These are phyloP conservation scores for Phasianus colchicus DNA, from an alignment of 2,113 vertebrate species.

Conservation along the genomic window DNA sequence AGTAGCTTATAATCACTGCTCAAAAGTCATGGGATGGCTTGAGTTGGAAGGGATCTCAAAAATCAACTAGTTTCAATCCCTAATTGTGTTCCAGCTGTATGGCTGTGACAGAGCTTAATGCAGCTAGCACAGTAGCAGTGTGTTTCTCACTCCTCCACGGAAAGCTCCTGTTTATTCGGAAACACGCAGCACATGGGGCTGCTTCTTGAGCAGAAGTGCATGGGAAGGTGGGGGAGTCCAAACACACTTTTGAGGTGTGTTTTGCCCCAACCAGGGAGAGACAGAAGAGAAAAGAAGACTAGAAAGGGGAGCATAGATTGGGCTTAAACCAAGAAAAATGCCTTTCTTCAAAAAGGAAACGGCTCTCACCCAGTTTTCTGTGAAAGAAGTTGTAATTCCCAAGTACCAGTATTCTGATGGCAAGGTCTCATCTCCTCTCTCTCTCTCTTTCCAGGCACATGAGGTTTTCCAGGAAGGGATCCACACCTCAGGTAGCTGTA, in stretches of 20 bases:
- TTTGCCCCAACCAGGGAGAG: neutral
- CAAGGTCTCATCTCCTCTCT: rapidly evolving
- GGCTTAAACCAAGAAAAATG: neutral
- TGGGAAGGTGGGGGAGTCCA: neutral
- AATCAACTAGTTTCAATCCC: neutral
- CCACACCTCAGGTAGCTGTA: neutral
- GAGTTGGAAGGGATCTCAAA: neutral
- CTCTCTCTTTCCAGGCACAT: neutral
- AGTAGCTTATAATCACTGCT: slow-evolving; percentile 22
- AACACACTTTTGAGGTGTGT: neutral
- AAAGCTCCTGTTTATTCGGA: slow-evolving; percentile 8
- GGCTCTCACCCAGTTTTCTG: rapidly evolving
- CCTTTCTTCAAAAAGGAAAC: neutral
- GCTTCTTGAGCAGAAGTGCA: neutral
- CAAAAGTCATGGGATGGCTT: neutral
- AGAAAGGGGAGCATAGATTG: neutral
- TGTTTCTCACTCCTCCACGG: neutral
- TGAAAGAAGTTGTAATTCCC: rapidly evolving
- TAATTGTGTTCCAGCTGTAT: neutral
- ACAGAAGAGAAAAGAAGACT: neutral
- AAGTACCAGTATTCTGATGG: neutral
- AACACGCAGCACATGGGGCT: neutral
- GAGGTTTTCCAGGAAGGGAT: neutral
- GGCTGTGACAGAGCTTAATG: neutral
- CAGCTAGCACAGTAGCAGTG: neutral